Conservation (phyloP, 37 sponge, comb jelly and placozoan genomes). For the Theonella swinhoei region DNA sequence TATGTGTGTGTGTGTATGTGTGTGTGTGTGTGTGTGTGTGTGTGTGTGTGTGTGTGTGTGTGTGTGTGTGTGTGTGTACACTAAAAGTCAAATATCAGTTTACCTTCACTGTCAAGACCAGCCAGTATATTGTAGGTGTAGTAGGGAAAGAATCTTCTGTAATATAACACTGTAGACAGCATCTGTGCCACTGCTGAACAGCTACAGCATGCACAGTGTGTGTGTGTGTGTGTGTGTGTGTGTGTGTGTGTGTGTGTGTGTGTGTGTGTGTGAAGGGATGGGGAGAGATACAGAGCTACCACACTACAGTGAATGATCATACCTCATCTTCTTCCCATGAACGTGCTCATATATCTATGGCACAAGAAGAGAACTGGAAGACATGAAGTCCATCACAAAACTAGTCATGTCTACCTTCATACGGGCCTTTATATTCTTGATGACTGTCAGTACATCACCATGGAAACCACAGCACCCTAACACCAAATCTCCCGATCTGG, state of each 20-base stretch:
- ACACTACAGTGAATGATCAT: neutral
- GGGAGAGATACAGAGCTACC: neutral
- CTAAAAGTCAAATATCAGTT: too few relatives aligned
- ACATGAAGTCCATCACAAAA: neutral
- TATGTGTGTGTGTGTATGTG: too few relatives aligned
- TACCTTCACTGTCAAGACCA: slow-evolving; percentile 90
- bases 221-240: neutral
- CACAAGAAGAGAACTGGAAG: neutral
- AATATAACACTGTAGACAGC: slow-evolving; percentile 89
- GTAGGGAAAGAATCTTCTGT: slow-evolving; percentile 93
- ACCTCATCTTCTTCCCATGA: slow-evolving; percentile 85
- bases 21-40: too few relatives aligned
- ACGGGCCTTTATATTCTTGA: slow-evolving; percentile 57
- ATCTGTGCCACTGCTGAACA: slow-evolving; percentile 85
- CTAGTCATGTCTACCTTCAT: slow-evolving; percentile 59
- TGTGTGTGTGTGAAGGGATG: too few relatives aligned
- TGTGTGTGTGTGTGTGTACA: slow-evolving; percentile 38
- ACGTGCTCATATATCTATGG: slow-evolving; percentile 68
- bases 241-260: neutral
- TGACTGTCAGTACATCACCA: slow-evolving; percentile 95
- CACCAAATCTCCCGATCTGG: slow-evolving; percentile 50
- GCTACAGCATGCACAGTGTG: neutral
- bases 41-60: too few relatives aligned
- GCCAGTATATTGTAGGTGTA: slow-evolving; percentile 97
- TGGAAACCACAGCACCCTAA: slow-evolving; percentile 97